phyloP scores from a whole-genome alignment of 2,888 invertebrate genomes.

The Harmothoe impar region DNA sequence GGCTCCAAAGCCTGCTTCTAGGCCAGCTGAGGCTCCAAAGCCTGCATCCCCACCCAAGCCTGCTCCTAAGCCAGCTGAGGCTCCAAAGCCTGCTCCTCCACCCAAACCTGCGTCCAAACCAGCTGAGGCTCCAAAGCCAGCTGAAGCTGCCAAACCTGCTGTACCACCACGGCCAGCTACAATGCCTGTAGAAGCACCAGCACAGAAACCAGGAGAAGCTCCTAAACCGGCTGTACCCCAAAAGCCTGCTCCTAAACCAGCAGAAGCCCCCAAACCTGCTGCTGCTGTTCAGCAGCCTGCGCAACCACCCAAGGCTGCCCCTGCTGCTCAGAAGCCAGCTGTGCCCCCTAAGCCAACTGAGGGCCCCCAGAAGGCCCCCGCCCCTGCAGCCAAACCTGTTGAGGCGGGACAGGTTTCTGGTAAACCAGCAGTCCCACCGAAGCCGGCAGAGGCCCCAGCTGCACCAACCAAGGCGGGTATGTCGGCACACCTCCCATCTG shows the following conservation, averaged over 20 bases:
- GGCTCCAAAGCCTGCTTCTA: background rate
- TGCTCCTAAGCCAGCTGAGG: background rate
- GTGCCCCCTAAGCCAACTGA: background rate
- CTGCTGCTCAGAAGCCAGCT: slow-evolving; percentile 27
- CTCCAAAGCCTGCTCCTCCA: background rate
- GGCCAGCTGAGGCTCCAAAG: background rate
- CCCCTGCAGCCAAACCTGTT: background rate
- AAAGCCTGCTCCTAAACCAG: background rate
- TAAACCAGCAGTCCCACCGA: background rate
- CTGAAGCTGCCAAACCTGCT: background rate
- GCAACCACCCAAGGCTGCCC: background rate
- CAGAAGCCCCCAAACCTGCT: slow-evolving; percentile 18
- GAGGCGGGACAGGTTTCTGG: background rate
- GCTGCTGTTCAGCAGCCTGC: background rate
- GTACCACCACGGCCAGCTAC: background rate
- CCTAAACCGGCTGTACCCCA: background rate
- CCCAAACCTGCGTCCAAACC: background rate
- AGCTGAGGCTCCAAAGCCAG: background rate
- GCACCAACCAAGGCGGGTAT: slow-evolving; percentile 35
- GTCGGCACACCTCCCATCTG: background rate
- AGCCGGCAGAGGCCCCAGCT: slow-evolving; percentile 18
- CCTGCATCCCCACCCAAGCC: background rate
- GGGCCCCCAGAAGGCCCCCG: background rate
- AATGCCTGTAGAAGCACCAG: background rate
- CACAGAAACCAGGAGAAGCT: background rate